phyloP scores from a whole-genome alignment of 1,140 invertebrate species.

The Ips nitidus region DNA sequence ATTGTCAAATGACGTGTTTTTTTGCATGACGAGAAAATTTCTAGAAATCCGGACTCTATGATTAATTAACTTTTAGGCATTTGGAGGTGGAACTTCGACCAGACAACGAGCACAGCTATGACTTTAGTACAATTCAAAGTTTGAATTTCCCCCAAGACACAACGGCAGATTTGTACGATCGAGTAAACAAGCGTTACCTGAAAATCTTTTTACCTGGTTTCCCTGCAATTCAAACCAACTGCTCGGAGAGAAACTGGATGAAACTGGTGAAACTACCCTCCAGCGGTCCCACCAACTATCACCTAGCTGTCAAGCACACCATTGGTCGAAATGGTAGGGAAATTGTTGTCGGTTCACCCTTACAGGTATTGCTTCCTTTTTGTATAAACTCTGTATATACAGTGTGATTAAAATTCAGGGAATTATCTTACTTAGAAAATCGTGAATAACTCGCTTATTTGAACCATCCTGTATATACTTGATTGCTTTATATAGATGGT shows the following conservation, averaged over 20 bases:
- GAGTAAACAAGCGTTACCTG: conserved; percentile 63
- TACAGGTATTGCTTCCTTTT: conserved; percentile 61
- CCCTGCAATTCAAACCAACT: conserved; percentile 68
- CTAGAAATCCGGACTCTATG: not conserved
- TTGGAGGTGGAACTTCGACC: conserved; percentile 20
- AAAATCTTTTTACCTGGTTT: conserved; percentile 66
- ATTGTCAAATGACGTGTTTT: too few relatives aligned
- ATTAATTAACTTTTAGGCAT: conserved; percentile 10
- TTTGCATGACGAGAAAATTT: not conserved
- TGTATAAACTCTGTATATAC: not conserved
- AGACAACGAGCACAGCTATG: conserved; percentile 43
- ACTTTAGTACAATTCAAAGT: conserved; percentile 46
- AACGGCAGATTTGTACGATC: conserved; percentile 59
- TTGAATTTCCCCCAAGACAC: conserved; percentile 57
- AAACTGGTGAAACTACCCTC: conserved; percentile 68
- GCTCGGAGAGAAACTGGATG: conserved; percentile 67
- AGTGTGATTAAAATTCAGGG: too few relatives aligned
- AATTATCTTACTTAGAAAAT: too few relatives aligned
- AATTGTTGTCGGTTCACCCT: conserved; percentile 66
- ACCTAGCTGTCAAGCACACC: conserved; percentile 45
- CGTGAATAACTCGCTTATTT: too few relatives aligned
- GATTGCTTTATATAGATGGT: too few relatives aligned
- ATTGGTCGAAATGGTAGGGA: conserved; percentile 46
- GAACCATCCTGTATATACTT: too few relatives aligned
- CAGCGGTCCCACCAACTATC: conserved; percentile 37